phyloP scores from a whole-genome alignment of 1,140 invertebrate genomes.

The Homarus americanus region DNA sequence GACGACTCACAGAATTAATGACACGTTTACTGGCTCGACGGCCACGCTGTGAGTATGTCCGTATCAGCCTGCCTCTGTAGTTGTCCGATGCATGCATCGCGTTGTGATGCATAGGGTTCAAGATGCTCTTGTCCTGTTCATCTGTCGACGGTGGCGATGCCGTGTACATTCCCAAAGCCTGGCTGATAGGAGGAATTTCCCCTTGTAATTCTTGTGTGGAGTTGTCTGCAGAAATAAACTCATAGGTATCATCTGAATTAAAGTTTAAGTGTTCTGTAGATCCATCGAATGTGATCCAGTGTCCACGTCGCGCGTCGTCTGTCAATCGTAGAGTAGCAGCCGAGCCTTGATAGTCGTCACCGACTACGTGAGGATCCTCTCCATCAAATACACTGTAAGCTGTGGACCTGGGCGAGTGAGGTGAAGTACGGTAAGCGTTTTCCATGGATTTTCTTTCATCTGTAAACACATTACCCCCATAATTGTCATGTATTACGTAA shows the following conservation, averaged over 20 bases:
- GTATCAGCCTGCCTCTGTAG: conserved; percentile 33
- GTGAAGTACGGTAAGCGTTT: not conserved
- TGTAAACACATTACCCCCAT: not conserved
- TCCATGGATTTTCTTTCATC: not conserved
- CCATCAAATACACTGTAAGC: not conserved
- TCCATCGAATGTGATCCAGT: conserved; percentile 39
- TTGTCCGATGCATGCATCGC: not conserved
- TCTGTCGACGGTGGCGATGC: not conserved
- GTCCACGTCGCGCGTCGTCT: not conserved
- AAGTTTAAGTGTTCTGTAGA: not conserved
- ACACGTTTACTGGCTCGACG: conserved; percentile 44
- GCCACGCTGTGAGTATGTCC: conserved; percentile 56
- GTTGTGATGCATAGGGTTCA: not conserved
- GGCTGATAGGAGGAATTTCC: not conserved
- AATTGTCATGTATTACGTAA: not conserved
- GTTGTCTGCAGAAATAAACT: not conserved
- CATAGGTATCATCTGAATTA: not conserved
- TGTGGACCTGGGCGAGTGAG: too few relatives aligned
- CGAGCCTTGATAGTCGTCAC: not conserved
- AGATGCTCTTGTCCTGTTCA: not conserved
- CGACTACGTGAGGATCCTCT: not conserved
- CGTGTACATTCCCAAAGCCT: not conserved
- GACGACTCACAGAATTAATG: conserved; percentile 46
- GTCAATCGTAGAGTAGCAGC: not conserved
- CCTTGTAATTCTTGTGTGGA: not conserved